Conservation (phyloP, 2,888 invertebrate genomes). For the Chaetoderma sp. region DNA sequence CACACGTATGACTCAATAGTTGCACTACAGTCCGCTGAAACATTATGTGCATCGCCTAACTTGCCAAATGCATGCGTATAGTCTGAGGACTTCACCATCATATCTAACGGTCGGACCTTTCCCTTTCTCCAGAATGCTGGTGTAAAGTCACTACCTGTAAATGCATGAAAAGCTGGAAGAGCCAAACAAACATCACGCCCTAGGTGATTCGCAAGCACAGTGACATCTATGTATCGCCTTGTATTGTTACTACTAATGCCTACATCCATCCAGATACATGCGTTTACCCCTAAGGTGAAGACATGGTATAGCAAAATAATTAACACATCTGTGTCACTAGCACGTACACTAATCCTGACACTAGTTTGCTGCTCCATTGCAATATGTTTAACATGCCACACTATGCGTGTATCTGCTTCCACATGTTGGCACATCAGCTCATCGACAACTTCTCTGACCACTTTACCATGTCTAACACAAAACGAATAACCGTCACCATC, state of each 20-base stretch:
- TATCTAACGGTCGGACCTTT: conserved; percentile 10
- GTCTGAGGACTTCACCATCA: conserved; percentile 1
- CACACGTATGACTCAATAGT: too few species aligned
- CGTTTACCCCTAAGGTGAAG: too few species aligned
- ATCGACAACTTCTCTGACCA: not conserved
- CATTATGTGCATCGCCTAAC: too few species aligned
- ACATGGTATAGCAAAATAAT: conserved; percentile 10
- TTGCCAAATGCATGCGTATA: too few species aligned
- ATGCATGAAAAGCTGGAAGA: conserved; percentile 4
- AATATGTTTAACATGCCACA: conserved; percentile 6
- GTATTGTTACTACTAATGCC: too few species aligned
- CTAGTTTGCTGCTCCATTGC: not conserved
- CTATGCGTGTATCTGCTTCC: conserved; percentile 15
- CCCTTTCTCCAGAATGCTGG: conserved; percentile 7
- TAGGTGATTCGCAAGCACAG: not conserved
- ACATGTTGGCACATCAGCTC: too few species aligned
- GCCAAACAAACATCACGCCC: not conserved
- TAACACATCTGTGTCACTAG: conserved; percentile 10
- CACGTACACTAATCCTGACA: not conserved
- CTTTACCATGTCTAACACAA: not conserved
- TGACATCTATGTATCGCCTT: not conserved
- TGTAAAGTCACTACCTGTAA: conserved; percentile 5
- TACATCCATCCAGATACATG: too few species aligned
- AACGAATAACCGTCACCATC: conserved; percentile 1
- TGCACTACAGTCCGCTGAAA: too few species aligned